These are phyloP conservation scores for Euspilapteryx auroguttella DNA, from an alignment of 2,888 invertebrate species.

Conservation along the genomic window DNA sequence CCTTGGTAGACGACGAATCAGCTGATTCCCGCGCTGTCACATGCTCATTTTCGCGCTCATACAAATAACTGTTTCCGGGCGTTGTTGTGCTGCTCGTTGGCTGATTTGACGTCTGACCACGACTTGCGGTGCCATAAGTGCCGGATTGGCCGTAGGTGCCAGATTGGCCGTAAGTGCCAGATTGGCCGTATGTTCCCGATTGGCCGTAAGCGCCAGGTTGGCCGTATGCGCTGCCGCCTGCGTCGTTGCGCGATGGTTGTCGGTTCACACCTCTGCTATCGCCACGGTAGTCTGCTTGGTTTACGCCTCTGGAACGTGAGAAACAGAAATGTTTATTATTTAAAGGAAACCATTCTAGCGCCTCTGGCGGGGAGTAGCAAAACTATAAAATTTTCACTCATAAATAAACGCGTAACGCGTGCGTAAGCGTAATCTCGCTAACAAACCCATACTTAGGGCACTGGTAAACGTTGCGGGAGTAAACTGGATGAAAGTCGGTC, in stretches of 20 bases:
- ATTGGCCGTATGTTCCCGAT: constrained; percentile 4
- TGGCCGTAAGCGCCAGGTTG: constrained; percentile 9
- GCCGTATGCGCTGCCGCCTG: too few relatives aligned
- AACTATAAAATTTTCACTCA: too few relatives aligned
- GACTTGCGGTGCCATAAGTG: constrained; percentile 3
- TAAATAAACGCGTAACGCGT: too few relatives aligned
- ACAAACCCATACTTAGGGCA: too few relatives aligned
- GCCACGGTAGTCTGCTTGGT: constrained; percentile 17
- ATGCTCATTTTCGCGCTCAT: constrained; percentile 47
- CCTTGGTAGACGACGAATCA: constrained; percentile 36
- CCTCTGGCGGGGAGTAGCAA: too few relatives aligned
- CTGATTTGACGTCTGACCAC: constrained; percentile 9
- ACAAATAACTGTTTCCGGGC: constrained; percentile 57
- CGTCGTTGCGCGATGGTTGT: too few relatives aligned
- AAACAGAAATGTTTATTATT: too few relatives aligned
- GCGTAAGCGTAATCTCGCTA: too few relatives aligned
- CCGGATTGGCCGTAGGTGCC: constrained; percentile 11
- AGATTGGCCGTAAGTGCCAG: constrained; percentile 6
- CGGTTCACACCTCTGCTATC: too few relatives aligned
- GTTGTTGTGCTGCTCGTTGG: constrained; percentile 27
- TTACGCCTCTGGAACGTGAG: constrained; percentile 23
- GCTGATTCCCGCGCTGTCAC: constrained; percentile 31
- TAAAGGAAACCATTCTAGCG: too few relatives aligned
- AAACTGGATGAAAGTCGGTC: too few relatives aligned
- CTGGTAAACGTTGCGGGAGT: too few relatives aligned